A percentile compares a stretch with the other conserved stretches of the same genome.
Evolutionary conservation across 2,888 invertebrate genomes (phyloP).

Genomic region (Lysandra coridon): DNA sequence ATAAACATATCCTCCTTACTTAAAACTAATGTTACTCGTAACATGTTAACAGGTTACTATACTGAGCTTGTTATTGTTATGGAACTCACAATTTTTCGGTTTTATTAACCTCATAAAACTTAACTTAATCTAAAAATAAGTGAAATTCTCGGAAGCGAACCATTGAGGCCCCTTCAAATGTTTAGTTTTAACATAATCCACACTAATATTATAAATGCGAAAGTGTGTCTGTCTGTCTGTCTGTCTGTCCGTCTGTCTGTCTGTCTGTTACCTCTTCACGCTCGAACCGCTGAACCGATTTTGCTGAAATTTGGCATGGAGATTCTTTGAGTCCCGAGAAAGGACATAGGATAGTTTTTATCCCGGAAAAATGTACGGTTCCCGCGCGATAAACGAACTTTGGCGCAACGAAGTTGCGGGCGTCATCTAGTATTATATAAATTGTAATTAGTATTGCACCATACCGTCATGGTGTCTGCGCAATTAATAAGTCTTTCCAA

Average conservation of each 20-base stretch:
- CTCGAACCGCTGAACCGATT: too few relatives aligned
- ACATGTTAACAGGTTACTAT: background rate
- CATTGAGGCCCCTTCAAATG: background rate
- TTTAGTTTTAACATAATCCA: background rate
- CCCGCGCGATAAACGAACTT: too few relatives aligned
- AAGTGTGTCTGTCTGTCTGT: too few relatives aligned
- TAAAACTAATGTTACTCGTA: background rate
- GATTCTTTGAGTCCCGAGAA: too few relatives aligned
- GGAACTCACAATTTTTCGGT: background rate
- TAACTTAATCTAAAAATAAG: background rate
- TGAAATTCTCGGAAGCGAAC: background rate
- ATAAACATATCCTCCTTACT: background rate
- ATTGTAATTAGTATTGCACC: conserved; percentile 11
- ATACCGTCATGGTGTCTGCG: background rate
- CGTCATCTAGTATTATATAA: background rate
- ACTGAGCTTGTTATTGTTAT: background rate
- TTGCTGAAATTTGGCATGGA: too few relatives aligned
- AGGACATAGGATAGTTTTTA: too few relatives aligned
- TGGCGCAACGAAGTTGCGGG: too few relatives aligned
- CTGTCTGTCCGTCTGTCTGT: too few relatives aligned
- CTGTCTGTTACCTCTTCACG: too few relatives aligned
- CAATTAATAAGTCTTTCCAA: background rate
- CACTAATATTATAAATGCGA: too few relatives aligned
- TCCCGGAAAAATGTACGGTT: too few relatives aligned
- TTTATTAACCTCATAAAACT: background rate